phyloP scores from a whole-genome alignment of 2,888 invertebrate species.

The Polydrusus cervinus region DNA sequence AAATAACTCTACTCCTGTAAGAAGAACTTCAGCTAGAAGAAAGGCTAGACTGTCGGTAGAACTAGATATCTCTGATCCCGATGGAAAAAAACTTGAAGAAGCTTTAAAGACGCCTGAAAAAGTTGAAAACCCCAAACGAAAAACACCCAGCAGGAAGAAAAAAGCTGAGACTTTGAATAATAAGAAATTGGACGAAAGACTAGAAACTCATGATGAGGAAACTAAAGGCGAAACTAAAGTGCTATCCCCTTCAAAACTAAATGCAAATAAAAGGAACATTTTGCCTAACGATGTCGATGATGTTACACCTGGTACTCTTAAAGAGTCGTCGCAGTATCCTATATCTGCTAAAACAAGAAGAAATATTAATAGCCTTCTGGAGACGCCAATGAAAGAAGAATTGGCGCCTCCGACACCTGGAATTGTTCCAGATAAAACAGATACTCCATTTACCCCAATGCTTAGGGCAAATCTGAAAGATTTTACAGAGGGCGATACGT shows the following conservation, averaged over 20 bases:
- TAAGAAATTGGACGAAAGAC: constrained; percentile 14
- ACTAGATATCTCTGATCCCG: constrained; percentile 24
- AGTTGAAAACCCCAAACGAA: constrained; percentile 27
- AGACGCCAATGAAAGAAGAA: constrained; percentile 44
- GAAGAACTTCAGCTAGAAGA: constrained; percentile 8
- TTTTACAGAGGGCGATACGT: constrained; percentile 39
- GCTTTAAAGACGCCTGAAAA: constrained; percentile 44
- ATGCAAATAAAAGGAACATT: constrained; percentile 50
- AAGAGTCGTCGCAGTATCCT: constrained; percentile 20
- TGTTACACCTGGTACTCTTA: constrained; percentile 28
- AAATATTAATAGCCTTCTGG: constrained; percentile 45
- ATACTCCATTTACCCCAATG: constrained; percentile 54
- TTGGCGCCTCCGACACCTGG: constrained; percentile 32
- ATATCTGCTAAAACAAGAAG: constrained; percentile 33
- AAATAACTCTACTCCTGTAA: constrained; percentile 9
- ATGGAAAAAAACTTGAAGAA: constrained; percentile 39
- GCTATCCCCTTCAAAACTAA: constrained; percentile 47
- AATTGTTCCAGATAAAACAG: constrained; percentile 1
- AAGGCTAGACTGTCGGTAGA: constrained; percentile 12
- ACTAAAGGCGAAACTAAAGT: constrained; percentile 30
- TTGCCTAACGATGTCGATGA: constrained; percentile 33
- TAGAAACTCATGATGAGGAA: constrained; percentile 5
- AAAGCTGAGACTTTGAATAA: neutral
- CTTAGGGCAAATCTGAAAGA: constrained; percentile 52
- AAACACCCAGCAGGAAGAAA: constrained; percentile 26